Percentiles rank a stretch among this genome's conserved stretches.
These are phyloP conservation scores for Alosa alosa DNA, from an alignment of 2,113 vertebrate genomes.

Conservation along the genomic window DNA sequence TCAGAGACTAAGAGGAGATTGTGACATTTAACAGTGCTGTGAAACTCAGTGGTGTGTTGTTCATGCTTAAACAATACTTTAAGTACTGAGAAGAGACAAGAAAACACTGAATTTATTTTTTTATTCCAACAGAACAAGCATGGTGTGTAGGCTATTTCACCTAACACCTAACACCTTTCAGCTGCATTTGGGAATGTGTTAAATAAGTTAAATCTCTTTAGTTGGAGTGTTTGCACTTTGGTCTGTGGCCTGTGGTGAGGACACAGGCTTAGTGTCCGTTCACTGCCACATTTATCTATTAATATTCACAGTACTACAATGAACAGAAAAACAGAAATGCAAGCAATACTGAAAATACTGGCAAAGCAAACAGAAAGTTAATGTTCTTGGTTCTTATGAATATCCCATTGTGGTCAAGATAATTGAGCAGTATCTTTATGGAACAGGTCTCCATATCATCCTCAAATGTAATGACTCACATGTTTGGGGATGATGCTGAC, in stretches of 20 bases:
- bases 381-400: neutral
- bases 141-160: neutral
- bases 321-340: neutral
- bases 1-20: neutral
- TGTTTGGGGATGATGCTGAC: neutral
- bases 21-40: neutral
- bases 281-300: neutral
- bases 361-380: neutral
- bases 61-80: neutral
- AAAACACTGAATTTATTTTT: neutral
- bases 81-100: neutral
- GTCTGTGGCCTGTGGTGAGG: neutral
- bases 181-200: neutral
- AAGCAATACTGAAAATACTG: constrained; percentile 22
- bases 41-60: neutral
- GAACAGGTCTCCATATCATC: neutral
- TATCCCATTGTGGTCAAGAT: neutral
- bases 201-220: neutral
- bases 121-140: constrained; percentile 2
- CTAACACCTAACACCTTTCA: neutral
- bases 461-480: neutral
- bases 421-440: neutral
- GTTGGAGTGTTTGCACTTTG: neutral
- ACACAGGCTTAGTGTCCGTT: neutral
- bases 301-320: neutral